Evolutionary conservation across 2,888 invertebrate genomes (phyloP), one percentile per base, ranked within the genome.

Genomic region (Tinea pellionella): DNA sequence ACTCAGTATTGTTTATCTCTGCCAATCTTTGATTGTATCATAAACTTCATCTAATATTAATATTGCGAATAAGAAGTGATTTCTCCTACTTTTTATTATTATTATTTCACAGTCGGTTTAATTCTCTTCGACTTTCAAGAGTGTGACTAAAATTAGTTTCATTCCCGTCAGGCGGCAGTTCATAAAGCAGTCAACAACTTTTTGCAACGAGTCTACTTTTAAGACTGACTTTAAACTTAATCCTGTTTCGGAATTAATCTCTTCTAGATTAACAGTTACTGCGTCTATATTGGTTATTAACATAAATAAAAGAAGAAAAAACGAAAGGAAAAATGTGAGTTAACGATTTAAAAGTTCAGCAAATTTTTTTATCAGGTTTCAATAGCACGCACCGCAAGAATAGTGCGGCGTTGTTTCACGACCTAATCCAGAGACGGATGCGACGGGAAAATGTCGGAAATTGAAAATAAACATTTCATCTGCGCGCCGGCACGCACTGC

Each of bases 381-480:
- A 12, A 37, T 37, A 37, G 37, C 37, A 37, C 37, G 37, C 37
- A 37, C 9, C 37, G 12, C 13, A 32, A 57, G 57, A 32, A 29
- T 57, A 57, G 57, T 57, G 53, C 16, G 56, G 65, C 67, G 71
- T 73, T 73, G 75, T 75, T 73, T 65, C 73, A 70, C 70, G 71
- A 73, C 77, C 83, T 86, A 85, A 85, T 86, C 83, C 82, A 72
- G 78, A 70, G 75, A 76, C 78, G 74, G 77, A 68, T 74, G 78
- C 75, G 77, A 75, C 73, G 73, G 78, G 80, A 78, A 84, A 87
- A 83, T 79, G 83, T 74, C 78, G 83, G 83, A 85, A 86, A 87
- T 87, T 86, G 87, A 87, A 87, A 86, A 87, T 85, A 87, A 87
- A 87, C 87, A 87, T 86, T 86, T 78, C 80, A 80, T 83, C 83